A percentile compares a stretch with the other conserved stretches of the same genome.
phyloP scores from a whole-genome alignment of 2,888 invertebrate species.

The Dorcus parallelipipedus region DNA sequence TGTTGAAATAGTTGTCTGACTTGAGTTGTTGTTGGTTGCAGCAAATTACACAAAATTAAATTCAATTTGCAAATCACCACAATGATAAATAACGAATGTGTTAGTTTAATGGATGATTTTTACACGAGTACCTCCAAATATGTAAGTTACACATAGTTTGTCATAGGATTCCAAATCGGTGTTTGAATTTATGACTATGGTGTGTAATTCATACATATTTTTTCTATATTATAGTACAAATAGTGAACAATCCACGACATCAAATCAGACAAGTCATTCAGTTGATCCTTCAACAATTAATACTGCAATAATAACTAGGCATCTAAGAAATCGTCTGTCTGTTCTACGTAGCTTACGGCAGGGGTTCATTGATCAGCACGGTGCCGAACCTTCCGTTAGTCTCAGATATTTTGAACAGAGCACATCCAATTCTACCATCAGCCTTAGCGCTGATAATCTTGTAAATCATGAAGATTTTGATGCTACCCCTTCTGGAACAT shows the following conservation, averaged over 20 bases:
- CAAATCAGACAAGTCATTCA: slow-evolving; percentile 22
- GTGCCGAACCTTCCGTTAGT: slow-evolving; percentile 58
- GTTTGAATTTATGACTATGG: background rate
- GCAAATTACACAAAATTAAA: slow-evolving; percentile 4
- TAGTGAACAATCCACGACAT: slow-evolving; percentile 16
- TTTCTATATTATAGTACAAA: slow-evolving; percentile 17
- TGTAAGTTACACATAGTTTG: background rate
- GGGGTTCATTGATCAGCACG: slow-evolving; percentile 56
- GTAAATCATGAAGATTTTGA: slow-evolving; percentile 4
- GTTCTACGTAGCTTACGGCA: slow-evolving; percentile 50
- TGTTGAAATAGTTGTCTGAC: slow-evolving; percentile 12
- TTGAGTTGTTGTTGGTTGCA: background rate
- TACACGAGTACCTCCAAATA: background rate
- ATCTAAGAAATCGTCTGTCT: slow-evolving; percentile 43
- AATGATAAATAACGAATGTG: background rate
- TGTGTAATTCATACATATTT: slow-evolving; percentile 15
- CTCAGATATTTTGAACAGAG: slow-evolving; percentile 62
- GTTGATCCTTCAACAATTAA: slow-evolving; percentile 32
- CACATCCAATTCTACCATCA: slow-evolving; percentile 59
- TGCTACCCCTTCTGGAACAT: background rate
- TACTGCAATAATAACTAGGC: slow-evolving; percentile 37
- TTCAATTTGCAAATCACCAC: background rate
- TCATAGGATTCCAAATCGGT: background rate
- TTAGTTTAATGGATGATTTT: background rate
- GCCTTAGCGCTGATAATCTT: slow-evolving; percentile 50